phyloP scores from a whole-genome alignment of 2,113 vertebrate species.

The Apodemus sylvaticus region DNA sequence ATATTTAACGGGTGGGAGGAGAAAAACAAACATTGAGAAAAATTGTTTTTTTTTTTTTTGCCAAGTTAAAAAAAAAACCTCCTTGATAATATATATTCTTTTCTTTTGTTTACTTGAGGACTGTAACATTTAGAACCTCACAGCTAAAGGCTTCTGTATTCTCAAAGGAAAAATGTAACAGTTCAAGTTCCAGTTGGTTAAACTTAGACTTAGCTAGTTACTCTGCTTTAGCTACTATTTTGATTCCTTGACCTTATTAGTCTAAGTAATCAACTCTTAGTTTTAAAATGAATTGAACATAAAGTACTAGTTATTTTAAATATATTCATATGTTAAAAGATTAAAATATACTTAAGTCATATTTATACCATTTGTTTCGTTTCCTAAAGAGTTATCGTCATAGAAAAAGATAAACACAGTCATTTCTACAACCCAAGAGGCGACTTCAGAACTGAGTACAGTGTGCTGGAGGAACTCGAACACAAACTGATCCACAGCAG shows the following conservation, averaged over 20 bases:
- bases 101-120: background rate
- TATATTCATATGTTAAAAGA: constrained; percentile 59
- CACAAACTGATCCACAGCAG: constrained; percentile 85
- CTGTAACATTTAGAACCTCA: background rate
- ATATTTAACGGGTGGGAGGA: background rate
- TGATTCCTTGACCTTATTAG: background rate
- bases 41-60: background rate
- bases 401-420: constrained; percentile 90
- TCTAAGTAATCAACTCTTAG: background rate
- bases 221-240: constrained; percentile 35
- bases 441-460: constrained; percentile 85
- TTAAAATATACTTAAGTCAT: constrained; percentile 41
- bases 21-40: constrained; percentile 16
- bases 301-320: constrained; percentile 21
- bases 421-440: constrained; percentile 88
- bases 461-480: constrained; percentile 88
- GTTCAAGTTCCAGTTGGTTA: constrained; percentile 34
- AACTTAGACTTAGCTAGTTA: constrained; percentile 14
- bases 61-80: background rate
- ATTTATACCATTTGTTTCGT: constrained; percentile 71
- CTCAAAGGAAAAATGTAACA: constrained; percentile 36
- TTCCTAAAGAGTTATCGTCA: constrained; percentile 87
- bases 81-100: background rate
- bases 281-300: constrained; percentile 22
- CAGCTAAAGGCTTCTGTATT: background rate